phyloP scores from a whole-genome alignment of 2,113 vertebrate genomes.

The Anarhynchus alexandrinus region DNA sequence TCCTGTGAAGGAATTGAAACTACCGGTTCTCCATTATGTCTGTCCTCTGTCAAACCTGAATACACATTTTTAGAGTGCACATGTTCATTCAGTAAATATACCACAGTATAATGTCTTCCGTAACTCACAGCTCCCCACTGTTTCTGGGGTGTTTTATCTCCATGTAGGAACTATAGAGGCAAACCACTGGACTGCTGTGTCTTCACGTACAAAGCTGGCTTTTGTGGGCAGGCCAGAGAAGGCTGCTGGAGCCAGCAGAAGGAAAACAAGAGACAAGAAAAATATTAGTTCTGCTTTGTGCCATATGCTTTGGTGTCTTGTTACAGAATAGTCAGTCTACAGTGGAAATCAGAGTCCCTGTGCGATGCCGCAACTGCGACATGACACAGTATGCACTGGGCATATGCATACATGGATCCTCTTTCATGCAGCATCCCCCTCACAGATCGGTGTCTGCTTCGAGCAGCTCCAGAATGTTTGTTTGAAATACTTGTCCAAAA shows the following conservation, averaged over 20 bases:
- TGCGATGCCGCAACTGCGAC: background rate
- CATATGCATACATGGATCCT: background rate
- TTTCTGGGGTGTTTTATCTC: background rate
- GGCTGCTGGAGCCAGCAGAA: background rate
- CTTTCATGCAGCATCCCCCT: background rate
- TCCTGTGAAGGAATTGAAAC: background rate
- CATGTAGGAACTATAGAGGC: background rate
- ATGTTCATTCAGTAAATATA: background rate
- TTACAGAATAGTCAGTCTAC: background rate
- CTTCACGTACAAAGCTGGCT: background rate
- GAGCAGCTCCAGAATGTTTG: background rate
- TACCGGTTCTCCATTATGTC: background rate
- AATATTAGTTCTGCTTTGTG: background rate
- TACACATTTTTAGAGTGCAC: background rate
- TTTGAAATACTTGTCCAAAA: background rate
- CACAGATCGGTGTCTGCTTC: background rate
- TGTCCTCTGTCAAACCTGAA: background rate
- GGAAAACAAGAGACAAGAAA: constrained; percentile 4
- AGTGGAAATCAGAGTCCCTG: background rate
- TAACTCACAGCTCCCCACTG: background rate
- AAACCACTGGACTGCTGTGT: background rate
- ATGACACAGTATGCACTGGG: background rate
- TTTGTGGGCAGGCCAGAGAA: background rate
- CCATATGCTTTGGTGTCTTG: background rate
- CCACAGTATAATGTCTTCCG: background rate